Evolutionary conservation across 2,888 invertebrate species (phyloP), one percentile per base, ranked within the genome.

Genomic region (Salpingus planirostris): DNA sequence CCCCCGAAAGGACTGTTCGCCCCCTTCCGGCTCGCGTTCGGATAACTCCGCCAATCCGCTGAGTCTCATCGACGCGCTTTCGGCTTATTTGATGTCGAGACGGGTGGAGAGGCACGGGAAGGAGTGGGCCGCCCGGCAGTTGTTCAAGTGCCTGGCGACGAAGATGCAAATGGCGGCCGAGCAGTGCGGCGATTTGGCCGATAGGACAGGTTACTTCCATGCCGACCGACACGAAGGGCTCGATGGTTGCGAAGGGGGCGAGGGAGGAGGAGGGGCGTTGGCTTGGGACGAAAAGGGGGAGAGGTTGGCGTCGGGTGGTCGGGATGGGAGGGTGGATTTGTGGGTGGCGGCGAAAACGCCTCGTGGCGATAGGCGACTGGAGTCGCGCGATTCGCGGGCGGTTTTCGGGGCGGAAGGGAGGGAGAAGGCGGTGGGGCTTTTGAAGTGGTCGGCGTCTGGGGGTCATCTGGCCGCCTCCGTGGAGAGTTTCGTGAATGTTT

Each of bases 61-160:
- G 22, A 67, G 70, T 33, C 57, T 78, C 23, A 69, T 74, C 21
- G 74, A 77, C 55, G 73, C 76, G 3, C 54, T 77, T 27, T 67
- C 75, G 3, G 72, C 74, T 1, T 76, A 73, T 55, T 64, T 74
- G 7, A 57, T 77, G 38, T 75, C 76, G 0, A 64, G 65, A 11
- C 63, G 67, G 27, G 60, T 74, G n/a, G 60, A 66, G 23, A 59
- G 67, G 8, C 57, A 57, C 13, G 66, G 71, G 44, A 64, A 74
- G 15, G 71, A 74, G 50, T 78, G 77, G 78, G 74, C 76, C 0
- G 66, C 71, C 1, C 70, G 73, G 39, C 74, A 76, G 52, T 57
- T 78, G 39, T 73, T 73, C 49, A 62, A 64, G 45, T 68, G 65
- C 30, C 50, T 72, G 12, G 59, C 68, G 1, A 62, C 61, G 3